phyloP scores from a whole-genome alignment of 2,797 vertebrate species.

The Eulemur albifrons region DNA sequence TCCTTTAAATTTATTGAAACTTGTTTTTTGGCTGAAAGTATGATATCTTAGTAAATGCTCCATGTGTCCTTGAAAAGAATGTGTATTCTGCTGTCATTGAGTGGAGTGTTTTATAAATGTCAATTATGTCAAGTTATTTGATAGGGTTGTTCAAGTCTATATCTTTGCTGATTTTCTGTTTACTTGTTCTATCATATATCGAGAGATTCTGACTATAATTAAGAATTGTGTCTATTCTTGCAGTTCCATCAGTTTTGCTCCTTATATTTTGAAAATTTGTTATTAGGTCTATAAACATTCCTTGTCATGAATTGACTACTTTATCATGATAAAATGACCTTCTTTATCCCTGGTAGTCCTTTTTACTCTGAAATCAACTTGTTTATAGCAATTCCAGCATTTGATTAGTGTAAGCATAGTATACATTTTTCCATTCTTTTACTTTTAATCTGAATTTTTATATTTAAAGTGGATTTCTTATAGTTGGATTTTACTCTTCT shows the following conservation, averaged over 20 bases:
- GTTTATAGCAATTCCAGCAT: not conserved
- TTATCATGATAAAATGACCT: not conserved
- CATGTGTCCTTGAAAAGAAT: not conserved
- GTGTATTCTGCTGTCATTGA: not conserved
- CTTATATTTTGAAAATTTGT: not conserved
- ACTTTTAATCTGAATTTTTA: not conserved
- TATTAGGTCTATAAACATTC: not conserved
- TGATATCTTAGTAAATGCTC: not conserved
- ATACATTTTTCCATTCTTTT: not conserved
- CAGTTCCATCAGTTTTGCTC: not conserved
- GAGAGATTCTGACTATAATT: not conserved
- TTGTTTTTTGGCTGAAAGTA: not conserved
- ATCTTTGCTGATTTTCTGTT: not conserved
- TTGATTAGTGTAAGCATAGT: not conserved
- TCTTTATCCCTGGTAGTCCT: not conserved
- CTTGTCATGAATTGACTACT: not conserved
- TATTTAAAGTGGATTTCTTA: not conserved
- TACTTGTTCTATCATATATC: not conserved
- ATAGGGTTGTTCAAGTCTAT: not conserved
- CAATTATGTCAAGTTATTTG: not conserved
- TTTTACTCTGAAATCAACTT: not conserved
- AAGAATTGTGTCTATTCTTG: not conserved
- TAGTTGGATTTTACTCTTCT: not conserved
- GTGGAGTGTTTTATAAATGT: not conserved
- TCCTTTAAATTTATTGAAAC: not conserved